phyloP scores from a whole-genome alignment of 1,140 invertebrate genomes.

The Heliconius melpomene region DNA sequence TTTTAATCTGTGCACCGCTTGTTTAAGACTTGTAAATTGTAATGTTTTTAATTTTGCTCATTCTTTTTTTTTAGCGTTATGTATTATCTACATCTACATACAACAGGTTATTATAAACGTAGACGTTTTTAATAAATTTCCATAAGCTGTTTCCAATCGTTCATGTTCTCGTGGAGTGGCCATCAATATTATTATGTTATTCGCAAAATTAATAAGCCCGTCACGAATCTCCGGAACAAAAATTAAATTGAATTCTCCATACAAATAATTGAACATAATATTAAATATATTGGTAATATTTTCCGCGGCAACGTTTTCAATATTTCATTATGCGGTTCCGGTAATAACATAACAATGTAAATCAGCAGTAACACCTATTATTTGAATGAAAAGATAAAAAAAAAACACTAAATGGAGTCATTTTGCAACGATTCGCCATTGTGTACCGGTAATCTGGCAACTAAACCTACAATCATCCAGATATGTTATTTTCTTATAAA shows the following conservation, averaged over 20 bases:
- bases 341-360: conserved; percentile 70
- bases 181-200: conserved; percentile 14
- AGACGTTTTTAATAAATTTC: conserved; percentile 8
- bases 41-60: neutral
- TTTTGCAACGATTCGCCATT: conserved; percentile 66
- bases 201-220: conserved; percentile 23
- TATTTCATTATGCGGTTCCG: conserved; percentile 61
- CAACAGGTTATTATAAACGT: neutral
- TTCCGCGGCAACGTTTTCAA: conserved; percentile 42
- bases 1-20: conserved; percentile 41
- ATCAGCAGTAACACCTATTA: conserved; percentile 73
- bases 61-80: neutral
- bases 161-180: neutral
- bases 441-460: conserved; percentile 70
- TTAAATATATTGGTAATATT: conserved; percentile 37
- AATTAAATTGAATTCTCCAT: conserved; percentile 36
- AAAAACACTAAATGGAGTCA: conserved; percentile 72
- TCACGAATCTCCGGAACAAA: conserved; percentile 29
- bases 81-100: neutral
- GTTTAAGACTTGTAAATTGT: neutral
- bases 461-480: conserved; percentile 65
- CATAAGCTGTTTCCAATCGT: conserved; percentile 8
- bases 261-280: conserved; percentile 28
- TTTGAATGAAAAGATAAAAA: conserved; percentile 49
- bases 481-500: conserved; percentile 73